Base-by-base conservation (phyloP, 2,113 vertebrate genomes). In the Carassius auratus region DNA sequence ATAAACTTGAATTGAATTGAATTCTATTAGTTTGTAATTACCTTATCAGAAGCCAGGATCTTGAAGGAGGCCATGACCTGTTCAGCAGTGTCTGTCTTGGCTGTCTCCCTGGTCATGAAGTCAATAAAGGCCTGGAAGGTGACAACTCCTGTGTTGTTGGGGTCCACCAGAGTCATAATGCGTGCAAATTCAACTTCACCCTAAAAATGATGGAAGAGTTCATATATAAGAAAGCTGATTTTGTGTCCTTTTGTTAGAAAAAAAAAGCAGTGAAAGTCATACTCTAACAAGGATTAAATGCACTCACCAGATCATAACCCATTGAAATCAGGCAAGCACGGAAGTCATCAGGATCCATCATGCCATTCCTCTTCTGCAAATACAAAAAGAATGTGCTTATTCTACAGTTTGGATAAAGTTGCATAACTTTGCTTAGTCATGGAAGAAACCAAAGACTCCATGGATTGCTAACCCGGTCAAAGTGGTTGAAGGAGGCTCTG, bases 51-150 rank as follows among this genome's bases (percentile, higher is more conserved):
- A 1, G 96, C 97, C 91, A 97, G 92, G 83, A 97, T 97, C 95
- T 96, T 97, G 93, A 96, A 96, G 88, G 96, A 97, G 84, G 97
- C 96, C 92, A 97, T 94, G 83, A 97, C 97, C 81, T 97, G 97
- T 50, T 97, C 97, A 1, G 96, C 95, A 0, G 96, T 97, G 92
- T 97, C 97, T 0, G 96, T 97, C 91, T 97, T 96, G 0, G 96
- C 96, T 0, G 96, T 97, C 92, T 97, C 97, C 21, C 96, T 95
- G 85, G 97, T 97, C 97, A 97, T 97, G 92, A 97, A 97, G 93
- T 97, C 97, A 19, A 97, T 97, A 91, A 97, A 97, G 84, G 97
- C 96, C 90, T 97, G 97, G 96, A 97, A 97, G 91, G 96, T 97
- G 86, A 97, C 97, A 8, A 96, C 95, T 81, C 96, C 95, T 0